A percentile compares a stretch with the other conserved stretches of the same genome.
Conservation (phyloP, 2,888 invertebrate species). For the Chromoteleia sp. region DNA sequence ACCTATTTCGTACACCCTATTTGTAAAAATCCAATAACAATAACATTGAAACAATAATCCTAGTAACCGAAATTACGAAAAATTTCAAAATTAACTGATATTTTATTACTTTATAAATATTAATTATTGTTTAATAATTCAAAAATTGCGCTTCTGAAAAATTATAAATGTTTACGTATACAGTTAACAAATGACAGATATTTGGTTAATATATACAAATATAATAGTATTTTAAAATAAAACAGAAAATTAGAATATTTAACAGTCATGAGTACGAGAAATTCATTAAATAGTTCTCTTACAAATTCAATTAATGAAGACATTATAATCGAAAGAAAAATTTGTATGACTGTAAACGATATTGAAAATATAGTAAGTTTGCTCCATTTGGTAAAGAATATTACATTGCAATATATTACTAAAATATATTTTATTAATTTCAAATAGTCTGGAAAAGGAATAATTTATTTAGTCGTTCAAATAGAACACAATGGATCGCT, state of each 20-base stretch:
- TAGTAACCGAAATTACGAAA: too few relatives aligned
- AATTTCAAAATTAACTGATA: too few relatives aligned
- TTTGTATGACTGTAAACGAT: neutral
- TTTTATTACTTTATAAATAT: too few relatives aligned
- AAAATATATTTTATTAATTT: neutral
- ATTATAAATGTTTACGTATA: too few relatives aligned
- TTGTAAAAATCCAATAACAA: too few relatives aligned
- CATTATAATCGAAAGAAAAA: neutral
- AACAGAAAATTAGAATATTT: neutral
- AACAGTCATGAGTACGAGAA: neutral
- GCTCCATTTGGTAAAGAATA: too few relatives aligned
- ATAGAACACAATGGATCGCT: neutral
- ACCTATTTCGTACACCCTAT: too few relatives aligned
- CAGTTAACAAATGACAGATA: neutral
- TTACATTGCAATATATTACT: too few relatives aligned
- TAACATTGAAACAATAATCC: too few relatives aligned
- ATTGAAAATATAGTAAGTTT: slow-evolving; percentile 1
- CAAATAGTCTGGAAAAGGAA: neutral
- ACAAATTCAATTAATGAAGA: neutral
- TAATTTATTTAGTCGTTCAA: neutral
- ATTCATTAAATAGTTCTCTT: neutral
- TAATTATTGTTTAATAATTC: too few relatives aligned
- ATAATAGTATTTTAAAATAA: neutral
- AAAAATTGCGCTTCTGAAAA: too few relatives aligned
- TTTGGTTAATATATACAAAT: neutral